Evolutionary conservation across 2,113 vertebrate species (phyloP).

Genomic region (Malurus elegans): DNA sequence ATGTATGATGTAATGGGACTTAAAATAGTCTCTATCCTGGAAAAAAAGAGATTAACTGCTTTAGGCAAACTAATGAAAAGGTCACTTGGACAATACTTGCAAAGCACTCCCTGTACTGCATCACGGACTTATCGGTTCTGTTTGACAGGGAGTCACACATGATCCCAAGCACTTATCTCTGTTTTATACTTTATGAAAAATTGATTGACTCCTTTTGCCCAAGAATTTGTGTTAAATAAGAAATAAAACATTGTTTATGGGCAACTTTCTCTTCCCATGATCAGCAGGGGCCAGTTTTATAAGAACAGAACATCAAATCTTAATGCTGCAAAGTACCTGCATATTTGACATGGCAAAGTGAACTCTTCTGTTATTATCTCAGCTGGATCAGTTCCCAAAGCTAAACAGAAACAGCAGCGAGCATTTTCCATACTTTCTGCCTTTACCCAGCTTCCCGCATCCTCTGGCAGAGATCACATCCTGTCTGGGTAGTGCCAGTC

Average conservation of each 20-base stretch:
- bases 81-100: constrained; percentile 57
- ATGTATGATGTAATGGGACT: constrained; percentile 42
- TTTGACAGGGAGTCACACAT: constrained; percentile 63
- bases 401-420: constrained; percentile 64
- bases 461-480: neutral
- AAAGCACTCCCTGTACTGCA: constrained; percentile 50
- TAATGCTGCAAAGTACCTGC: constrained; percentile 69
- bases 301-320: constrained; percentile 62
- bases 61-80: constrained; percentile 63
- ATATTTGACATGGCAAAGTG: constrained; percentile 64
- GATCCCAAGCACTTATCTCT: constrained; percentile 66
- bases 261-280: constrained; percentile 57
- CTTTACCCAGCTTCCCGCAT: neutral
- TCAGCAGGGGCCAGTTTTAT: constrained; percentile 44
- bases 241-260: constrained; percentile 64
- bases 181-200: constrained; percentile 73
- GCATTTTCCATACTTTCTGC: constrained; percentile 55
- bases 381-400: constrained; percentile 58
- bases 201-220: constrained; percentile 69
- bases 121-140: constrained; percentile 53
- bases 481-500: neutral
- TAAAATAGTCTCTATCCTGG: constrained; percentile 60
- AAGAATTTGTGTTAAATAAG: constrained; percentile 53
- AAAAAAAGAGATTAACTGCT: constrained; percentile 61
- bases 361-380: constrained; percentile 65